These are phyloP conservation scores for Hoplodrina ambigua DNA, from an alignment of 2,888 invertebrate species.

Conservation along the genomic window DNA sequence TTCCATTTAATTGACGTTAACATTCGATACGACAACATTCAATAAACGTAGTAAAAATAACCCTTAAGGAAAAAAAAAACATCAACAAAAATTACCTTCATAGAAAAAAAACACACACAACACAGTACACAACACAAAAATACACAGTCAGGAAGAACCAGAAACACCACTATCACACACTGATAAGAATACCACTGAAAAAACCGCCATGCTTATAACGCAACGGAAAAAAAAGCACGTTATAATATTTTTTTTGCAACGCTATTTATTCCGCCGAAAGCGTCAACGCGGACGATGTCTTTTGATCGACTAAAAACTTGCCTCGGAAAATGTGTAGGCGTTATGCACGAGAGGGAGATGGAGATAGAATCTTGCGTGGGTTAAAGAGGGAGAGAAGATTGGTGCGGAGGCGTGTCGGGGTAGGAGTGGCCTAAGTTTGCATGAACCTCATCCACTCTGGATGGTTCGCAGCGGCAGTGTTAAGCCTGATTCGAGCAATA, in stretches of 20 bases:
- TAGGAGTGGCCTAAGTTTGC: conserved; percentile 84
- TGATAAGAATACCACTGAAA: conserved; percentile 66
- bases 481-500: conserved; percentile 71
- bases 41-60: conserved; percentile 2
- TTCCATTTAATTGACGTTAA: not conserved
- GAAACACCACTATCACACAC: conserved; percentile 66
- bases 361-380: conserved; percentile 61
- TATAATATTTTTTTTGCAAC: conserved; percentile 60
- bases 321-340: conserved; percentile 85
- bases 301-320: conserved; percentile 87
- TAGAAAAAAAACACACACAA: conserved; percentile 54
- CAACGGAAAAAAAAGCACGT: conserved; percentile 57
- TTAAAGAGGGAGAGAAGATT: conserved; percentile 70
- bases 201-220: conserved; percentile 53
- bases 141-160: conserved; percentile 63
- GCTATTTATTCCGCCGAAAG: conserved; percentile 64
- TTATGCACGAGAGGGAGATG: conserved; percentile 76
- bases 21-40: not conserved
- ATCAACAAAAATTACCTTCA: conserved; percentile 64
- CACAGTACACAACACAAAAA: conserved; percentile 66
- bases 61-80: conserved; percentile 24
- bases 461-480: conserved; percentile 66
- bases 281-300: conserved; percentile 82
- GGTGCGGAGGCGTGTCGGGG: conserved; percentile 79
- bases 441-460: conserved; percentile 76